Evolutionary conservation across 2,797 vertebrate species (phyloP), one percentile per base, ranked within the genome.

Genomic region (Notamacropus eugenii): DNA sequence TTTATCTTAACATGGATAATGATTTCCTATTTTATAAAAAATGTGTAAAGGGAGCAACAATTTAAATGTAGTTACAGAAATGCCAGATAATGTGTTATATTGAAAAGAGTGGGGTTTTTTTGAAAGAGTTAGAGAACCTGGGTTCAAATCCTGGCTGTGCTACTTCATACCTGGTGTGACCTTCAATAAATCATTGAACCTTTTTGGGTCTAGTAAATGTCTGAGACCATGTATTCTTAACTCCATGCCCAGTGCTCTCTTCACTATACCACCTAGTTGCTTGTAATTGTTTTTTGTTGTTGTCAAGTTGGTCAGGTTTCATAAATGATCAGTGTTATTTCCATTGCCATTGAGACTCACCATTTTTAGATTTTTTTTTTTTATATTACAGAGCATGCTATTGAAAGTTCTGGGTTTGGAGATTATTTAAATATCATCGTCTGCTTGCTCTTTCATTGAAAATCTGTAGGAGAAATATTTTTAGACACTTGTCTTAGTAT

Each of bases 241-340:
- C 19, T 40, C n/a, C n/a, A 74, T n/a, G 16, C 2, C 67, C 19
- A 22, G 16, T 9, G 2, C 19, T 74, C n/a, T 40, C 91, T 93
- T 55, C 94, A 1, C 29, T 90, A 24, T 94, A 91, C 1, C 91
- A 50, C 92, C 40, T 34, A 96, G 27, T 74, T 92, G 82, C 54
- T 55, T 95, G 46, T 95, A 92, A 96, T 96, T 94, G 95, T n/a
- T 40, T 90, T 90, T 96, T 94, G 90, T 93, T 59, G 67, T 94
- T 92, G 91, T 87, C 74, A 90, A 50, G 94, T 67, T 95, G 93
- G 55, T 40, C 94, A 96, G 93, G 8, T 54, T 95, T 95, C 94
- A 87, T 96, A 94, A 93, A 96, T 19, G 91, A 54, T 93, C 67
- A 93, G 52, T 91, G 55, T 93, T 93, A 16, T 93, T 82, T 93